Conservation (phyloP, 2,113 vertebrate genomes). For the zebrafish (Danio rerio) region DNA sequence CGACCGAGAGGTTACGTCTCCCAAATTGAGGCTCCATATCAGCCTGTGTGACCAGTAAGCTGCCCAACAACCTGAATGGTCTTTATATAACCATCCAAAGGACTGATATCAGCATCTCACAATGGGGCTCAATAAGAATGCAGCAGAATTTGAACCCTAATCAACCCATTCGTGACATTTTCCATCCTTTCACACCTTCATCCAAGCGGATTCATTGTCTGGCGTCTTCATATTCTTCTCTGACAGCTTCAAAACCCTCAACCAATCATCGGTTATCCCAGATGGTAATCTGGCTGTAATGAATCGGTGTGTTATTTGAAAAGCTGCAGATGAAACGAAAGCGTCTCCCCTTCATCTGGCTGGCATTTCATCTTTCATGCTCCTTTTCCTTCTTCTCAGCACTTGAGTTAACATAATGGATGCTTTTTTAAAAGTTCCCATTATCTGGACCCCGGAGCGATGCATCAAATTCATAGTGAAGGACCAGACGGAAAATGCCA, state of each 20-base stretch:
- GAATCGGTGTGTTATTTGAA: slow-evolving; percentile 7
- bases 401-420: slow-evolving; percentile 28
- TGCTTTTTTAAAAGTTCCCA: slow-evolving; percentile 53
- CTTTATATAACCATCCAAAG: slow-evolving; percentile 9
- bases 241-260: not conserved
- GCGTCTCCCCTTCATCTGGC: not conserved
- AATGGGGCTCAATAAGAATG: slow-evolving; percentile 18
- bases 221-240: not conserved
- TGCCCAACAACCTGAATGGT: slow-evolving; percentile 11
- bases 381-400: not conserved
- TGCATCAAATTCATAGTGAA: slow-evolving; percentile 45
- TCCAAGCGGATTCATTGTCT: not conserved
- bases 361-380: slow-evolving; percentile 32
- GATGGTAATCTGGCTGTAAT: slow-evolving; percentile 28
- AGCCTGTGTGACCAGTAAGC: not conserved
- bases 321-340: slow-evolving; percentile 28
- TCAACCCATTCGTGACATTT: slow-evolving; percentile 19
- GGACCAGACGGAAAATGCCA: slow-evolving; percentile 44
- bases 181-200: not conserved
- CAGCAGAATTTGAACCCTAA: slow-evolving; percentile 15
- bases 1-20: slow-evolving; percentile 22
- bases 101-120: slow-evolving; percentile 3
- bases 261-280: not conserved
- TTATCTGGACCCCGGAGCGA: slow-evolving; percentile 40
- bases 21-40: slow-evolving; percentile 40